These are phyloP conservation scores for Exephanes ischioxanthus DNA, from an alignment of 2,888 invertebrate genomes.

Conservation along the genomic window DNA sequence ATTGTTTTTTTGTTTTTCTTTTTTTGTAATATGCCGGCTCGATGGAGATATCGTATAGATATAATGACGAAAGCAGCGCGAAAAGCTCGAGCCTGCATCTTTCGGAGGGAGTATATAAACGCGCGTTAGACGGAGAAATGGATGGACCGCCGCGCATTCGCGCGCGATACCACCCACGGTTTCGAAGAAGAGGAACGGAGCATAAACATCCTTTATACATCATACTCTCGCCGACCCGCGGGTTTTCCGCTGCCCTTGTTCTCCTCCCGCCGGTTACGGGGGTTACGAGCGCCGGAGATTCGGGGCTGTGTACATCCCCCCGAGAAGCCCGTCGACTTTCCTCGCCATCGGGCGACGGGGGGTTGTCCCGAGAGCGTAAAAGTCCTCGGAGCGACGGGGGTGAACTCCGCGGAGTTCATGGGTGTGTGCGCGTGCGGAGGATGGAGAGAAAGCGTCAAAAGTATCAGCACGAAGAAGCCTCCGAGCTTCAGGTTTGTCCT, in stretches of 20 bases:
- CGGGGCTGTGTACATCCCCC: conserved; percentile 25
- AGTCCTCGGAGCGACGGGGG: conserved; percentile 52
- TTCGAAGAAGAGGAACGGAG: conserved; percentile 48
- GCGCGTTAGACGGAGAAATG: background rate
- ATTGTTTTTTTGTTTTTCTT: conserved; percentile 21
- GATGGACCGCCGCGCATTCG: background rate
- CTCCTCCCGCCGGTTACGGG: conserved; percentile 14
- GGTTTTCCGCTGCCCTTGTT: background rate
- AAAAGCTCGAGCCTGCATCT: background rate
- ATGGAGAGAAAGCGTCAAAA: conserved; percentile 41
- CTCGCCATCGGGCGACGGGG: conserved; percentile 50
- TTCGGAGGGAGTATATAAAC: background rate
- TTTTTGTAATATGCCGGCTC: background rate
- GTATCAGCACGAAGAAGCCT: conserved; percentile 49
- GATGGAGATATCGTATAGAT: conserved; percentile 29
- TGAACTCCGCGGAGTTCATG: background rate
- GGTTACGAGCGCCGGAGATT: conserved; percentile 35
- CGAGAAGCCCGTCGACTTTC: conserved; percentile 49
- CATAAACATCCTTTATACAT: conserved; percentile 65
- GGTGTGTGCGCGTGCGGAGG: background rate
- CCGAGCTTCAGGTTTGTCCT: conserved; percentile 47
- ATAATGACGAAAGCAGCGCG: conserved; percentile 47
- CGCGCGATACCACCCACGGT: conserved; percentile 17
- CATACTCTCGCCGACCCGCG: conserved; percentile 59
- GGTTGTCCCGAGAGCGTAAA: conserved; percentile 69